phyloP scores from a whole-genome alignment of 2,113 vertebrate species.

The Eretmochelys imbricata region DNA sequence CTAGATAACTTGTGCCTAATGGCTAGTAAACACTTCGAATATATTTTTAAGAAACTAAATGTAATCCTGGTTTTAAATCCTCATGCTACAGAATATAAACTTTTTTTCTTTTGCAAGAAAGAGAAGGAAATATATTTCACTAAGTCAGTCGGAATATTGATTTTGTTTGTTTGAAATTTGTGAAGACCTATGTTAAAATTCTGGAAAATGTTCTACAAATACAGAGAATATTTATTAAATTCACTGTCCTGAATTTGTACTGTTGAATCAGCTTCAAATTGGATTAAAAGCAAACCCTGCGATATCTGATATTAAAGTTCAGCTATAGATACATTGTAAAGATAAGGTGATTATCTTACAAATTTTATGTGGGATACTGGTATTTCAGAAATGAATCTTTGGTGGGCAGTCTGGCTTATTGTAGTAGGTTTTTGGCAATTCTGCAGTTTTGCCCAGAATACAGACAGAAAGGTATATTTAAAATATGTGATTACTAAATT shows the following conservation, averaged over 20 bases:
- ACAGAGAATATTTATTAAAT: not conserved
- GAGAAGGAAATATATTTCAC: not conserved
- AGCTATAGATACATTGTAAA: not conserved
- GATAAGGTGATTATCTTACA: not conserved
- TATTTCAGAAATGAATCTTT: not conserved
- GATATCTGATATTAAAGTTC: not conserved
- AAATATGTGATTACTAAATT: not conserved
- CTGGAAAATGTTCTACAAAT: not conserved
- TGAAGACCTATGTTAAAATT: not conserved
- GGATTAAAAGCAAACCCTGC: not conserved
- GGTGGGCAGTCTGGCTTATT: not conserved
- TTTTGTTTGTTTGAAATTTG: not conserved
- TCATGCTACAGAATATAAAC: not conserved
- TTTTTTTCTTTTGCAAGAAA: not conserved
- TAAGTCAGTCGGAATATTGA: not conserved
- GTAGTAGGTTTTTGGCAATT: not conserved
- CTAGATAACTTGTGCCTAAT: not conserved
- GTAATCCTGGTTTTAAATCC: not conserved
- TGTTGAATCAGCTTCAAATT: not conserved
- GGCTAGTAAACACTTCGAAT: not conserved
- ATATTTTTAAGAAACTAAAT: not conserved
- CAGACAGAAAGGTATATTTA: conserved; percentile 28
- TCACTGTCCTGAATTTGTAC: not conserved
- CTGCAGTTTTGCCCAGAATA: not conserved
- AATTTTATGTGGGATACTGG: not conserved